A percentile compares a stretch with the other conserved stretches of the same genome.
Evolutionary conservation across 2,113 vertebrate species (phyloP).

Genomic region (Mobula birostris): DNA sequence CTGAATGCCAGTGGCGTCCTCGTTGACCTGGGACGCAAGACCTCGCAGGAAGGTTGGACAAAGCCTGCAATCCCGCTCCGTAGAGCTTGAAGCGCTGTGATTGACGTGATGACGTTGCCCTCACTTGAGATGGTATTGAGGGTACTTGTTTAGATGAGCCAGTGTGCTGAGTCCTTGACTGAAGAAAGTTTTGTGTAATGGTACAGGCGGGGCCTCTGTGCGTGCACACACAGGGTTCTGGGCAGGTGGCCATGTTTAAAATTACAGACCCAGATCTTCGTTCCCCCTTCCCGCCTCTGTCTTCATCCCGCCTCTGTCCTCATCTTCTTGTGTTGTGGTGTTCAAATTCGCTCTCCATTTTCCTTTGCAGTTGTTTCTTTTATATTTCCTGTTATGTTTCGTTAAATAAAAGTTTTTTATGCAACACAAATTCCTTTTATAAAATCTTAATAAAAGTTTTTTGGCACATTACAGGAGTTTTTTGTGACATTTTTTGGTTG

Average conservation of each 20-base stretch:
- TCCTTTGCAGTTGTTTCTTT: slow-evolving; percentile 35
- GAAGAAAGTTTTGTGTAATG: slow-evolving; percentile 31
- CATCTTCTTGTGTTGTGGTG: slow-evolving; percentile 27
- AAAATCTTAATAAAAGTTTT: slow-evolving; percentile 35
- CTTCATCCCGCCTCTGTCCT: slow-evolving; percentile 20
- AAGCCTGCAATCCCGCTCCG: neutral
- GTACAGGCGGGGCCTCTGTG: neutral
- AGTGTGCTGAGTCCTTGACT: neutral
- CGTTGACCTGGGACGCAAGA: neutral
- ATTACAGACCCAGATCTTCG: slow-evolving; percentile 22
- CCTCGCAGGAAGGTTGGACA: neutral
- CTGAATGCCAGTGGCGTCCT: neutral
- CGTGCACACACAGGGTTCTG: slow-evolving; percentile 3
- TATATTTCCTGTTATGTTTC: slow-evolving; percentile 36
- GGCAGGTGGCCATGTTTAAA: neutral
- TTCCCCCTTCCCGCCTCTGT: slow-evolving; percentile 7
- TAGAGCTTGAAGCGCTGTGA: neutral
- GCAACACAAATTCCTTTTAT: slow-evolving; percentile 35
- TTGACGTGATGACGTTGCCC: neutral
- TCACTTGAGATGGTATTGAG: neutral
- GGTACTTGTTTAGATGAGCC: neutral
- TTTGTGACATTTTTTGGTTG: slow-evolving; percentile 15
- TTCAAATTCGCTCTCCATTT: slow-evolving; percentile 33
- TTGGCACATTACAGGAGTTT: slow-evolving; percentile 28
- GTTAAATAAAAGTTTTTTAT: slow-evolving; percentile 36